These are phyloP conservation scores for Colletes collaris DNA, from an alignment of 2,888 invertebrate genomes.

Conservation along the genomic window DNA sequence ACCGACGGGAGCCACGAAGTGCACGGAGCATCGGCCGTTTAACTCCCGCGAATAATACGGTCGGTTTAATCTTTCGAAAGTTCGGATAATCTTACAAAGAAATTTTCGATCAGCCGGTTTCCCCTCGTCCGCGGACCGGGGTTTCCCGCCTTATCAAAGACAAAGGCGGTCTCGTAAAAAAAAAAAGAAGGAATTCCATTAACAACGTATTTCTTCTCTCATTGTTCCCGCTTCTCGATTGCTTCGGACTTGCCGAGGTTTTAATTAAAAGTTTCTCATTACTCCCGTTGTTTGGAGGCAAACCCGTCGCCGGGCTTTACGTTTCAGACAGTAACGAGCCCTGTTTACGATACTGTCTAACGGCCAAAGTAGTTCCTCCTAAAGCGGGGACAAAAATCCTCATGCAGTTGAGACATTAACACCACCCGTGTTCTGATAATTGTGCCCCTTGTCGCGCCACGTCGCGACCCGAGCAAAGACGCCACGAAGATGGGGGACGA, in stretches of 20 bases:
- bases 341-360: constrained; percentile 74
- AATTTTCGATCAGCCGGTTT: constrained; percentile 53
- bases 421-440: constrained; percentile 56
- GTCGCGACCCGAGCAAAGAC: constrained; percentile 17
- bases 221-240: constrained; percentile 70
- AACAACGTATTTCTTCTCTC: constrained; percentile 73
- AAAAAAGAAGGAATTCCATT: constrained; percentile 68
- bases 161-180: constrained; percentile 61
- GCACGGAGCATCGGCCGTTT: constrained; percentile 18
- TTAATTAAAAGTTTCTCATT: constrained; percentile 81
- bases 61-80: constrained; percentile 18
- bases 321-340: constrained; percentile 72
- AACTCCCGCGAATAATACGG: constrained; percentile 24
- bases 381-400: constrained; percentile 45
- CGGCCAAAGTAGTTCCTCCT: constrained; percentile 53
- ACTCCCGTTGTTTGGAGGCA: constrained; percentile 75
- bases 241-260: constrained; percentile 72
- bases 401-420: constrained; percentile 35
- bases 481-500: constrained; percentile 27
- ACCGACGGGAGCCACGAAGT: background rate
- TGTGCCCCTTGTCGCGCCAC: constrained; percentile 3
- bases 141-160: constrained; percentile 51
- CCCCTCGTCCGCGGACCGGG: constrained; percentile 6
- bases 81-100: constrained; percentile 44
- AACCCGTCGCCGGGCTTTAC: constrained; percentile 68